Conservation (phyloP, 2,113 vertebrate species). For the Tinamus guttatus region DNA sequence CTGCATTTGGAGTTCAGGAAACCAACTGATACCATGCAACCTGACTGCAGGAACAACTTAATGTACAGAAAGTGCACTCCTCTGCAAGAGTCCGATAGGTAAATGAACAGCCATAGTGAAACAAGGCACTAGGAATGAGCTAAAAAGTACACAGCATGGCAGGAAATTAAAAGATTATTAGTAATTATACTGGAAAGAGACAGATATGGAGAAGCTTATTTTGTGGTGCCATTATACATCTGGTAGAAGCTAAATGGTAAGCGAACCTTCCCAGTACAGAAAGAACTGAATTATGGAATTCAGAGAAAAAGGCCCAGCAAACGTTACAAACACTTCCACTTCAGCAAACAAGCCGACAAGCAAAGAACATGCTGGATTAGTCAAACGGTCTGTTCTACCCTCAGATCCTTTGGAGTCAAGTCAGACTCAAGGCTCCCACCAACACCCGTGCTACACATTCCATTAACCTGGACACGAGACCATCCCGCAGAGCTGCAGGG, state of each 20-base stretch:
- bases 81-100: neutral
- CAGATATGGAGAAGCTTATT: fast-evolving
- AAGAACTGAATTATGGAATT: neutral
- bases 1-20: neutral
- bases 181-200: neutral
- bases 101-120: neutral
- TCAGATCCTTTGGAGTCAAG: neutral
- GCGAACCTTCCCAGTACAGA: neutral
- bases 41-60: neutral
- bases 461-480: neutral
- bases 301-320: neutral
- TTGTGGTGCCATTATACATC: neutral
- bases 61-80: neutral
- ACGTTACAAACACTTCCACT: neutral
- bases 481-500: neutral
- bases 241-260: neutral
- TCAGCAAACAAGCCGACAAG: neutral
- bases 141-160: neutral
- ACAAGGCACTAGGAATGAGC: neutral
- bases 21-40: neutral
- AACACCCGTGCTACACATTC: neutral
- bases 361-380: neutral
- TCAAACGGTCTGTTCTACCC: neutral
- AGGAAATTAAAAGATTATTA: neutral
- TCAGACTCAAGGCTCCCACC: conserved; percentile 5